Percentiles rank a stretch among this genome's conserved stretches.
phyloP scores from a whole-genome alignment of 2,888 invertebrate species.

The Torymus tubicola region DNA sequence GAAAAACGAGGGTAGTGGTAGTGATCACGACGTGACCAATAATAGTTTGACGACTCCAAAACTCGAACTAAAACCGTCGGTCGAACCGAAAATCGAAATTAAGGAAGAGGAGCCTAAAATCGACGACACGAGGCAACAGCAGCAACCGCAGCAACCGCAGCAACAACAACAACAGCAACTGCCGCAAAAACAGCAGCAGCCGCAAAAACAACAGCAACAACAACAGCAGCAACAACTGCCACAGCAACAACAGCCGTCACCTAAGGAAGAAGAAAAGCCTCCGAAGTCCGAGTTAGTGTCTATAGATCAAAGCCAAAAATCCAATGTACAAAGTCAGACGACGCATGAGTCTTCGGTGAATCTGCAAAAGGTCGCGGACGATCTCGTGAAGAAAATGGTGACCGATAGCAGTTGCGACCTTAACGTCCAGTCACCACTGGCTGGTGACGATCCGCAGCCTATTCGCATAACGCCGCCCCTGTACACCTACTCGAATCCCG shows the following conservation, averaged over 20 bases:
- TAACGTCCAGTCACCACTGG: conserved; percentile 69
- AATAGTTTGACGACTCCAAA: conserved; percentile 19
- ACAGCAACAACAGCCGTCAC: conserved; percentile 58
- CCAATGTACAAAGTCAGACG: conserved; percentile 68
- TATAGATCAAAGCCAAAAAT: conserved; percentile 69
- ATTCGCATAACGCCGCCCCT: conserved; percentile 85
- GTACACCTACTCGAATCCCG: conserved; percentile 86
- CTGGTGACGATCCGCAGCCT: conserved; percentile 81
- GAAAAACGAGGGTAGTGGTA: conserved; percentile 47
- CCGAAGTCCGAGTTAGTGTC: conserved; percentile 42
- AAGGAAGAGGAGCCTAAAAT: conserved; percentile 57
- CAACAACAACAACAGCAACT: conserved; percentile 60
- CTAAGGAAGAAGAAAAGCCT: conserved; percentile 53
- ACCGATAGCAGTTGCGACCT: conserved; percentile 62
- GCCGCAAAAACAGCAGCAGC: conserved; percentile 17
- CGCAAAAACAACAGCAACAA: conserved; percentile 55
- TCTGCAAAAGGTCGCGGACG: conserved; percentile 68
- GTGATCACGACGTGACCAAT: neutral
- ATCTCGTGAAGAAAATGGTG: conserved; percentile 68
- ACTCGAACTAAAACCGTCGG: conserved; percentile 42
- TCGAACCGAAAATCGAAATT: conserved; percentile 55
- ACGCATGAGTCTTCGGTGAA: conserved; percentile 59
- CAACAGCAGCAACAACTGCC: conserved; percentile 35
- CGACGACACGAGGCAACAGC: conserved; percentile 65
- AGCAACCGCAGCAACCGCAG: conserved; percentile 37